Percentiles rank a stretch among this genome's conserved stretches.
phyloP scores from a whole-genome alignment of 2,797 vertebrate species.

The Poecile montanus region DNA sequence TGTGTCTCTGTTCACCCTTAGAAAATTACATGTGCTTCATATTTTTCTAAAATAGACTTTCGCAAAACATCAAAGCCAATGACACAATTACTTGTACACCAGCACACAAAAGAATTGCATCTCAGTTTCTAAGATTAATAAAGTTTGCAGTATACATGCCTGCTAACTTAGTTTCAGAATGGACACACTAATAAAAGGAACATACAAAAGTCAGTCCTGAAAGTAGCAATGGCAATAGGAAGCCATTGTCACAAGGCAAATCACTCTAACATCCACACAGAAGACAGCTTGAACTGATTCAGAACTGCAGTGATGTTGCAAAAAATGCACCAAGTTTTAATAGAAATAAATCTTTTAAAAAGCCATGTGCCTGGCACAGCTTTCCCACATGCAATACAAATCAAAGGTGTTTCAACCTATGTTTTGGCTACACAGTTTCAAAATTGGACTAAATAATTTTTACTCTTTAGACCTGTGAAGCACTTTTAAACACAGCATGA shows the following conservation, averaged over 20 bases:
- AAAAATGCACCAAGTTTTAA: background rate
- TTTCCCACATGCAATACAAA: background rate
- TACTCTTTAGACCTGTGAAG: background rate
- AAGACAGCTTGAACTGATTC: background rate
- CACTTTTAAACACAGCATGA: background rate
- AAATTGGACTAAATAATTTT: background rate
- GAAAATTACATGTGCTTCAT: background rate
- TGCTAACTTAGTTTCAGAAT: background rate
- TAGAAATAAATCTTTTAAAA: background rate
- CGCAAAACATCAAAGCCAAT: background rate
- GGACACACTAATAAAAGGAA: background rate
- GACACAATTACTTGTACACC: background rate
- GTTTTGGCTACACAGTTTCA: background rate
- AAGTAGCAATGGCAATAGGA: background rate
- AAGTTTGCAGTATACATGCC: background rate
- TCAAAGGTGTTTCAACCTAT: background rate
- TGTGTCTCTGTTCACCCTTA: background rate
- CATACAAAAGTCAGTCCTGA: background rate
- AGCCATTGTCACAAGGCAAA: background rate
- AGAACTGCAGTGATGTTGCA: background rate
- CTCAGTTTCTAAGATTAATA: background rate
- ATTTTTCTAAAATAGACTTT: background rate
- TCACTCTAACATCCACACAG: background rate
- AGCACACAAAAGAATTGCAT: background rate
- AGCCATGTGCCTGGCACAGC: fast-evolving